phyloP scores from a whole-genome alignment of 2,888 invertebrate genomes.

The Pristionchus arcanus region DNA sequence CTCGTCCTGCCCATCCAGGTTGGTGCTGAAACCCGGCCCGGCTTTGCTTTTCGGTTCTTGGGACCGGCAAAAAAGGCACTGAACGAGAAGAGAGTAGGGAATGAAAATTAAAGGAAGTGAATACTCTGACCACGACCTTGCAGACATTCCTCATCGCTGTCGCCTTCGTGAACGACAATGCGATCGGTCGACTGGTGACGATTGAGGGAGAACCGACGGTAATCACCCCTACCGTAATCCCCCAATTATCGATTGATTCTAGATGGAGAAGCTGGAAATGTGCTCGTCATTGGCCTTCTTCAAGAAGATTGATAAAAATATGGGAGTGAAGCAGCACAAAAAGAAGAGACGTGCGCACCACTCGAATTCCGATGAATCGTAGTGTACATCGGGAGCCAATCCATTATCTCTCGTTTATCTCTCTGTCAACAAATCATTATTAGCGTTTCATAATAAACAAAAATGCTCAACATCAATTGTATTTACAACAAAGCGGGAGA shows the following conservation, averaged over 20 bases:
- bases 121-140: neutral
- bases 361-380: neutral
- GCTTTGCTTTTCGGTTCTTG: too few species aligned
- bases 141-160: conserved; percentile 28
- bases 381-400: neutral
- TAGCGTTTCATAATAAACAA: conserved; percentile 30
- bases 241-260: neutral
- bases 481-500: conserved; percentile 7
- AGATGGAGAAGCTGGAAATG: conserved; percentile 30
- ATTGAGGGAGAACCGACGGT: neutral
- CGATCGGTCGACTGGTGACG: conserved; percentile 3
- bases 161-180: neutral
- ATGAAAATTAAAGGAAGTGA: too few species aligned
- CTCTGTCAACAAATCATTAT: conserved; percentile 48
- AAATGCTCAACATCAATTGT: conserved; percentile 23
- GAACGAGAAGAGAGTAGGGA: neutral
- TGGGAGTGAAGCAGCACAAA: neutral
- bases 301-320: neutral
- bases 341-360: neutral
- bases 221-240: too few species aligned
- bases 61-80: too few species aligned
- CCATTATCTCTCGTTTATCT: conserved; percentile 35
- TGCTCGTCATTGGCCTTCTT: neutral
- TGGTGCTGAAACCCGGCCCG: too few species aligned
- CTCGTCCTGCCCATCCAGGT: conserved; percentile 11